Conservation (phyloP, 2,888 invertebrate species). For the Lasioglossum marginatum region DNA sequence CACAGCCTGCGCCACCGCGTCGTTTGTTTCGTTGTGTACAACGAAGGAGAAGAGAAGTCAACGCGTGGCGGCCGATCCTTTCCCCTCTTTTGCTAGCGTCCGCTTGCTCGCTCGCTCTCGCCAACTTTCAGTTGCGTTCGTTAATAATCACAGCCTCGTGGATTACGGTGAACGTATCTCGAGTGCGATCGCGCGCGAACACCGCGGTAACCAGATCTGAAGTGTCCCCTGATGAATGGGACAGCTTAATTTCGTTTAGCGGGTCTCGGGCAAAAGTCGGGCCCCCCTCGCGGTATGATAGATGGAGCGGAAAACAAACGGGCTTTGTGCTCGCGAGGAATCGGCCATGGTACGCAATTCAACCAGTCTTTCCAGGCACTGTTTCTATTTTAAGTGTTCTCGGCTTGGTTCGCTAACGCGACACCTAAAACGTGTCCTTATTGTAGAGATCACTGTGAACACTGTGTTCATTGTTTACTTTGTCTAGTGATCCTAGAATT, state of each 20-base stretch:
- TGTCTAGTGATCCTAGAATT: too few relatives aligned
- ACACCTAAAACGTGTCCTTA: neutral
- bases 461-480: too few relatives aligned
- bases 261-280: neutral
- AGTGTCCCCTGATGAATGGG: constrained; percentile 8
- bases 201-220: constrained; percentile 12
- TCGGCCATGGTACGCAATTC: neutral
- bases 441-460: neutral
- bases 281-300: neutral
- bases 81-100: constrained; percentile 17
- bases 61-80: constrained; percentile 48
- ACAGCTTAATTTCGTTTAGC: constrained; percentile 3
- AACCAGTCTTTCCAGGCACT: neutral
- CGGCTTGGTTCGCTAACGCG: neutral
- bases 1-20: neutral
- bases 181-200: neutral
- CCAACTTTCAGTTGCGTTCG: constrained; percentile 54
- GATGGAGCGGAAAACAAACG: neutral
- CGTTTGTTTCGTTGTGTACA: neutral
- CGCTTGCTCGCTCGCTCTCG: neutral
- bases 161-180: constrained; percentile 4
- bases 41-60: constrained; percentile 27
- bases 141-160: constrained; percentile 39
- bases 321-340: neutral
- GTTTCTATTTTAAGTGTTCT: neutral